Conservation (phyloP, 2,888 invertebrate species). For the Conus canariensis region DNA sequence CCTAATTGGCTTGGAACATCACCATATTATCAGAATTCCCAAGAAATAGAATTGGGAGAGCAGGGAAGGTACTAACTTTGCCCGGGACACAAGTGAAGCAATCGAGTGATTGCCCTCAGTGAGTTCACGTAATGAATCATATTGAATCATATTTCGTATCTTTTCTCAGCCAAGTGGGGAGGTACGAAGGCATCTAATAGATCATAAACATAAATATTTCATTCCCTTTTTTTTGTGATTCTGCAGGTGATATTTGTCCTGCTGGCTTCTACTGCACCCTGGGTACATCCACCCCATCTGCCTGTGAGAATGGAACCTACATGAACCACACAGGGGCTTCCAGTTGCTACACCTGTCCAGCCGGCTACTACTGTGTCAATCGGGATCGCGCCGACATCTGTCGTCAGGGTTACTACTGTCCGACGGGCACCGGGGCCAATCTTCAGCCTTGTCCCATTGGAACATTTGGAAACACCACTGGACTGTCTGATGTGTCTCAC, state of each 20-base stretch:
- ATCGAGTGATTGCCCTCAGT: no score
- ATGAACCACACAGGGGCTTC: conserved; percentile 75
- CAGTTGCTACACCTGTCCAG: conserved; percentile 72
- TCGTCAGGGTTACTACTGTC: conserved; percentile 74
- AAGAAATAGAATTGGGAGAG: no score
- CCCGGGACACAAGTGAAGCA: no score
- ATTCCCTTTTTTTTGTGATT: background rate
- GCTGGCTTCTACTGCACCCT: conserved; percentile 70
- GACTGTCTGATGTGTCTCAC: conserved; percentile 63
- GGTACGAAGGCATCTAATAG: no score
- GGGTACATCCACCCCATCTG: conserved; percentile 65
- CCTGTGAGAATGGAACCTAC: conserved; percentile 73
- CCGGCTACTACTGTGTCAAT: conserved; percentile 74
- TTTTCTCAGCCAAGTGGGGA: no score
- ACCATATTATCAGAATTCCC: no score
- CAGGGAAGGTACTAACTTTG: no score
- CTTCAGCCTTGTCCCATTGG: conserved; percentile 72
- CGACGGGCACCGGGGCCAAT: conserved; percentile 74
- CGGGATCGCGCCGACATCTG: conserved; percentile 72
- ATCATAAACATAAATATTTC: no score
- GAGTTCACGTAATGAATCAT: no score
- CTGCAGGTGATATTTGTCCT: conserved; percentile 72
- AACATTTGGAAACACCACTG: conserved; percentile 72
- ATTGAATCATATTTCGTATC: no score
- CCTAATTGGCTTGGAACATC: no score